Conservation (phyloP, 53 echinoderm and acorn worm genomes). For the Paelopatides confundens region DNA sequence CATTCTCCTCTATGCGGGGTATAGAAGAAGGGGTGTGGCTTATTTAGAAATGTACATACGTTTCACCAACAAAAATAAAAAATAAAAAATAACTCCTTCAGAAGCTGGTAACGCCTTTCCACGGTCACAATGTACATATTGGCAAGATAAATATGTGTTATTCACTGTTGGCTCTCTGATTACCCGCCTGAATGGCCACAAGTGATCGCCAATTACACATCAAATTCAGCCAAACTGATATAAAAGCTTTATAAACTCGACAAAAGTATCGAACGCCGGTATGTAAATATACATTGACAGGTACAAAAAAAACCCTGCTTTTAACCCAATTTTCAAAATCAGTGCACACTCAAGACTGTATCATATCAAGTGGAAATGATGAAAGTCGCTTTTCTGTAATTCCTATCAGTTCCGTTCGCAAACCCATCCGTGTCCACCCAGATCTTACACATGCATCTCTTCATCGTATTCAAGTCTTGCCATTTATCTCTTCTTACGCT, state of each 20-base stretch:
- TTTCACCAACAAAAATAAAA: too few relatives aligned
- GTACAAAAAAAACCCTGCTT: constrained; percentile 22
- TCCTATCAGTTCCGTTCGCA: constrained; percentile 37
- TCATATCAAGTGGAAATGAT: constrained; percentile 26
- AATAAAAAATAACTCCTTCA: too few relatives aligned
- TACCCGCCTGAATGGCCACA: neutral
- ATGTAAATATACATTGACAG: constrained; percentile 36
- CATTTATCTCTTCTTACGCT: constrained; percentile 48
- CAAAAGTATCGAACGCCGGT: constrained; percentile 22
- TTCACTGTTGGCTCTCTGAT: too few relatives aligned
- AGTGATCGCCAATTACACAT: constrained; percentile 18
- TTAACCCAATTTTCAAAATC: constrained; percentile 35
- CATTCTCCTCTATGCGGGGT: too few relatives aligned
- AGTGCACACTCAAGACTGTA: constrained; percentile 41
- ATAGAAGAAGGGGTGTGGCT: too few relatives aligned
- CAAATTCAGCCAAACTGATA: neutral
- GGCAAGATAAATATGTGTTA: too few relatives aligned
- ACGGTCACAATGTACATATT: too few relatives aligned
- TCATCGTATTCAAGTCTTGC: constrained; percentile 39
- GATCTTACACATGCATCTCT: constrained; percentile 26
- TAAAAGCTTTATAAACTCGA: constrained; percentile 17
- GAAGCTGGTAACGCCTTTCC: too few relatives aligned
- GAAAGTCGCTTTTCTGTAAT: constrained; percentile 11
- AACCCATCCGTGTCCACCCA: constrained; percentile 33
- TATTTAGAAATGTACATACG: too few relatives aligned